Evolutionary conservation across 37 sponge, comb jelly and placozoan genomes (phyloP), one percentile per base, ranked within the genome.

Genomic region (Aphrocallistes beatrix): DNA sequence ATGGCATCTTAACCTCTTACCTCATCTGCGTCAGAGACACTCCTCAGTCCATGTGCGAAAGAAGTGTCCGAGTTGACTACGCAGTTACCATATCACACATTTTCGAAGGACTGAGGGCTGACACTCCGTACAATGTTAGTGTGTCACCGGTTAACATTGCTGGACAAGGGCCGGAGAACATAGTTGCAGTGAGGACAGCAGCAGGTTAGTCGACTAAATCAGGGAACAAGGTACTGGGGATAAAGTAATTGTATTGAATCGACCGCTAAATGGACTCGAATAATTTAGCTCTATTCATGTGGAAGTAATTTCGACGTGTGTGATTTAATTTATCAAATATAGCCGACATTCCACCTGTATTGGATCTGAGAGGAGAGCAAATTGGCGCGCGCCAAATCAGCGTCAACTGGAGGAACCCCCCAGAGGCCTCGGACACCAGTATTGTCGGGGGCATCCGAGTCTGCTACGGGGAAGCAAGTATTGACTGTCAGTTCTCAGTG

Each of bases 401-500:
- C n/a, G 6, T 60, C 3, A 8, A 60, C 32, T 60, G 75, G 75
- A 28, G 34, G 17, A 60, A 60, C 75, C 75, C 75, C 25, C 75
- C 75, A 25, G 75, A 60, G 3, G 75, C 75, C 10, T 19, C 17
- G 3, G 75, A 60, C 75, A 28, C 17, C 34, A 19, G 28, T 28
- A 32, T 60, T 25, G 75, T 60, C 34, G 75, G 75, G n/a, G 75
- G 75, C 1, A 60, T 60, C 75, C 25, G 75, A 60, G 75, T 60
- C 75, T 60, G 75, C 75, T 60, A 60, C 21, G 75, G 75, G 8
- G n/a, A 25, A 30, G 75, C n/a, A 25, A 30, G 75, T 19, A 13
- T 21, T 13, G 75, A 60, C 34, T 60, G 75, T 60, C 75, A 3
- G 75, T 60, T 28, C 75, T 28, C 25, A 60, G 75, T 60, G 34